These are phyloP conservation scores for Drosophila burlai DNA, from an alignment of 1,140 invertebrate genomes.

Conservation along the genomic window DNA sequence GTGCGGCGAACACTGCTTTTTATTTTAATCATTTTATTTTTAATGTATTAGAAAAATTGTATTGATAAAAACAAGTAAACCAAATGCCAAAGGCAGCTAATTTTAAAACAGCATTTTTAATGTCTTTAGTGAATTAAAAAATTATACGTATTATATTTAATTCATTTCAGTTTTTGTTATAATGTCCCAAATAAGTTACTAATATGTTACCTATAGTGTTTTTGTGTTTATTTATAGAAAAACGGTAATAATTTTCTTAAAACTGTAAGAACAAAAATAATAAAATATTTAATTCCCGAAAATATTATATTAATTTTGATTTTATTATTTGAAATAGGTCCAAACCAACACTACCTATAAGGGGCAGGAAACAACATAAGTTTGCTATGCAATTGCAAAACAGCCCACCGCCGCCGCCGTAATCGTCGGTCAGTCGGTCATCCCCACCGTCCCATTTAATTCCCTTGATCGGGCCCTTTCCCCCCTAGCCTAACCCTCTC, in stretches of 20 bases:
- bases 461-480: conserved; percentile 17
- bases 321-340: too few relatives aligned
- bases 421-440: conserved; percentile 38
- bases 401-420: not conserved
- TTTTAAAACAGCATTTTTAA: too few relatives aligned
- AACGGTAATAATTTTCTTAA: too few relatives aligned
- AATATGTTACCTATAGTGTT: not conserved
- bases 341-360: not conserved
- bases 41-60: not conserved
- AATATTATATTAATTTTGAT: too few relatives aligned
- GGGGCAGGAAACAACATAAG: not conserved
- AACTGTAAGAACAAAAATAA: too few relatives aligned
- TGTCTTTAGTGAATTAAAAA: not conserved
- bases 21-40: not conserved
- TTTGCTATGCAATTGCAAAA: conserved; percentile 32
- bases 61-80: too few relatives aligned
- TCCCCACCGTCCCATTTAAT: too few relatives aligned
- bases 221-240: too few relatives aligned
- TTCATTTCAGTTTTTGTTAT: not conserved
- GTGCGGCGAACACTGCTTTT: too few relatives aligned
- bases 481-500: not conserved
- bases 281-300: too few relatives aligned
- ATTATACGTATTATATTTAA: not conserved
- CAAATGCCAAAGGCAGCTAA: not conserved
- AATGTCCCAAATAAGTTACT: not conserved